Evolutionary conservation across 2,888 invertebrate species (phyloP), one percentile per base, ranked within the genome.

Genomic region (Erebia palarica): DNA sequence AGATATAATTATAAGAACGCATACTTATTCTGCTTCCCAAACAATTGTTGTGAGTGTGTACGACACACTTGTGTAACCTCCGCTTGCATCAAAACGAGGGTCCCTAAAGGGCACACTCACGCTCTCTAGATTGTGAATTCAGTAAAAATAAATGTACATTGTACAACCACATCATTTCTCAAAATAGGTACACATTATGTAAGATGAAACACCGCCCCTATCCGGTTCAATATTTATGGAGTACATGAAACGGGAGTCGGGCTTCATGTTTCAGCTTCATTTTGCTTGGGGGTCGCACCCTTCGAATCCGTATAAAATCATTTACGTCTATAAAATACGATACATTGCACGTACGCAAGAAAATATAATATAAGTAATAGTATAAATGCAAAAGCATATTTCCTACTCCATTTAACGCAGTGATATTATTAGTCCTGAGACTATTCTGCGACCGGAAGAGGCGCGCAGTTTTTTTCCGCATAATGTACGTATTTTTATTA

Each of bases 191-290:
- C 79, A 78, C 73, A 81, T 78, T 78, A 79, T 66, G 81, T 78
- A 83, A 78, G 78, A 79, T 10, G 47, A 77, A 75, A 77, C 74
- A 78, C 84, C 87, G 83, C 87, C 89, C 87, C 84, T 84, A 83
- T 89, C 88, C 88, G 83, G 83, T 78, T 77, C 69, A 82, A 87
- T 87, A 90, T 89, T 89, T 87, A 89, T 84, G 79, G 76, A 76
- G 42, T 83, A 84, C 81, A 82, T 84, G 83, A 81, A 84, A 78
- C 79, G 83, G 83, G 84, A 84, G 83, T 81, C 78, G 78, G 83
- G 84, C 82, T 86, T 87, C 89, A 78, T 82, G 85, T 90, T 90
- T 86, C 87, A 85, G 88, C 78, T 79, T 90, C 84, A 71, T 76
- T 80, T 89, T 87, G 79, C 88, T 77, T 80, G 78, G 90, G 89